Evolutionary conservation across 2,888 invertebrate genomes (phyloP), one percentile per base, ranked within the genome.

Genomic region (Mechanitis mazaeus): DNA sequence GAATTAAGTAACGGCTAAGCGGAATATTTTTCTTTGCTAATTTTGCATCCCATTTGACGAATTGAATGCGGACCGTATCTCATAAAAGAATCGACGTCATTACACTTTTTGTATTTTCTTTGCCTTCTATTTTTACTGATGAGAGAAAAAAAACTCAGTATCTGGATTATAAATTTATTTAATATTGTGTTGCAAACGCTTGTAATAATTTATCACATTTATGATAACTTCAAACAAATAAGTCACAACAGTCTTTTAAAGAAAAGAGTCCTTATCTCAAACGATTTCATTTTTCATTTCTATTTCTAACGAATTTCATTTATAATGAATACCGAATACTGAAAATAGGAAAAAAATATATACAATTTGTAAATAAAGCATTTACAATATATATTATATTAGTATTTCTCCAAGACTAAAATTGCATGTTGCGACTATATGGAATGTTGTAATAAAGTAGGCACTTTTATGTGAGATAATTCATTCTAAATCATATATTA

Each of bases 401-500:
- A 9, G 9, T 42, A 42, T 11, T 42, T 42, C 7, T 42, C 9
- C 42, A 9, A 9, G 9, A 11, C 3, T 9, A 42, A 42, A 2
- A 3, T 42, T 42, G 2, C 9, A 9, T 42, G 42, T 9, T 42
- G 3, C 20, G 20, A 20, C 20, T 7, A 9, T 31, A 7, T 50
- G n/a, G 2, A 50, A 28, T 50, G 2, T 7, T 50, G 31, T 50
- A 31, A 31, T n/a, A 50, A 31, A 50, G 31, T n/a, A 47, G 47
- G n/a, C n/a, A 47, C 12, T 2, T 47, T 28, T 28, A 9, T 31
- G 56, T 54, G 20, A 58, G 42, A 60, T 55, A 59, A 54, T 54
- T 58, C 56, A 58, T 56, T 46, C 59, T 73, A 74, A 77, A 78
- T 11, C 81, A 84, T 87, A 85, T 84, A 85, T 88, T 83, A 85